Percentiles rank a stretch among this genome's conserved stretches.
Evolutionary conservation across 2,113 vertebrate genomes (phyloP).

Genomic region (Pseudopipra pipra): DNA sequence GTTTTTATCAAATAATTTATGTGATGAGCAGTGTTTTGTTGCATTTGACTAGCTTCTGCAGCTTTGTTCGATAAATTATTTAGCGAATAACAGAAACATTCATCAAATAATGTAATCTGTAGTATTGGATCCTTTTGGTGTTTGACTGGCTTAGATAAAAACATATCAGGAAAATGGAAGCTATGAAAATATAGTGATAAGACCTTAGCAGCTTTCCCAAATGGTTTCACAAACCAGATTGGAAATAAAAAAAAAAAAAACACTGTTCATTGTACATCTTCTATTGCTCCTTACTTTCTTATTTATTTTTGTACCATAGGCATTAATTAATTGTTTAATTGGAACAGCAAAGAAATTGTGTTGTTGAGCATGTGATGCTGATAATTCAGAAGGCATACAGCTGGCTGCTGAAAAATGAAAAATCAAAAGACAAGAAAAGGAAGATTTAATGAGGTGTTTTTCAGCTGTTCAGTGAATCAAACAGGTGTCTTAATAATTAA

Average conservation of each 20-base stretch:
- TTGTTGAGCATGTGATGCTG: neutral
- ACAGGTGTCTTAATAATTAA: neutral
- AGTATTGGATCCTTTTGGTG: neutral
- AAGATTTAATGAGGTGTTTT: neutral
- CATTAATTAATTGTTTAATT: neutral
- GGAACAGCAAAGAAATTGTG: neutral
- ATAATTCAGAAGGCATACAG: neutral
- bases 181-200: neutral
- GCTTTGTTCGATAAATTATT: neutral
- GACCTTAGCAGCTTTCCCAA: neutral
- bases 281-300: neutral
- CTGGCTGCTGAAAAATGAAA: neutral
- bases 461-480: neutral
- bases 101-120: neutral
- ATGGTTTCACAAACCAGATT: neutral
- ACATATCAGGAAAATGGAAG: neutral
- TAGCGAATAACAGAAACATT: neutral
- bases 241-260: neutral
- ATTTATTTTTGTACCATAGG: neutral
- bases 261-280: neutral
- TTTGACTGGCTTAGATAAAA: conserved; percentile 16
- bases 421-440: neutral
- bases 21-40: neutral
- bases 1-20: neutral
- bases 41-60: neutral